Base-by-base conservation (phyloP, 2,113 vertebrate species). In the Acrocephalus arundinaceus region DNA sequence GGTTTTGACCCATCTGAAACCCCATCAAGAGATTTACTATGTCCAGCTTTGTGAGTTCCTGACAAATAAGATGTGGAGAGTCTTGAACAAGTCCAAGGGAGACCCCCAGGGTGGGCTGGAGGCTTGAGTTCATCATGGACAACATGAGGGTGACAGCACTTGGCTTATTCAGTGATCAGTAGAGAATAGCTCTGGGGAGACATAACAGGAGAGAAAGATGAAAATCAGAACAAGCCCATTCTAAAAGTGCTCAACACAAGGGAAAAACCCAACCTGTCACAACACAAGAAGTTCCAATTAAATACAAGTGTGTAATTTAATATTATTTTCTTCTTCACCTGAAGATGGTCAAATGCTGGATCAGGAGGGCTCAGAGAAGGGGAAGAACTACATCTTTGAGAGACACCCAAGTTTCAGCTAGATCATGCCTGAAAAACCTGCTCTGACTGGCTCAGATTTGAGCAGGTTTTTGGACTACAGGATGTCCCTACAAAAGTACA, bases 61-160 rank as follows among this genome's bases (percentile, higher is more conserved):
- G 48, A 28, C 2, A 74, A 27, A 33, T 57, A 55, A 70, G 24
- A 12, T 3, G 14, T 5, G 43, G 25, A 46, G 10, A 85, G 9
- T 30, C 4, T 45, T 2, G 0, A 54, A 7, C 3, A 79, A 55
- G 7, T 31, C 6, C 11, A 71, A 5, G 5, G 10, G 13, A 51
- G 9, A 23, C 4, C 5, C 25, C 1, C 7, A 30, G 25, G 5
- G 7, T 35, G 14, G 5, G 1, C 25, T 27, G 6, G 10, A 30
- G 6, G 2, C 25, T 89, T 31, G 8, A 73, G 8, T 12, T 49
- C 4, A 6, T 3, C 4, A 4, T 7, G 13, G 11, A 7, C 4
- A 41, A 6, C 5, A 8, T 10, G 6, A 45, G 4, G 6, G 58
- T 24, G 8, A n/a, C 6, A 22, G 6, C 21, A 2, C 0, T 19